A percentile compares a stretch with the other conserved stretches of the same genome.
phyloP scores from a whole-genome alignment of 2,888 invertebrate genomes.

The Chironomus riparius region DNA sequence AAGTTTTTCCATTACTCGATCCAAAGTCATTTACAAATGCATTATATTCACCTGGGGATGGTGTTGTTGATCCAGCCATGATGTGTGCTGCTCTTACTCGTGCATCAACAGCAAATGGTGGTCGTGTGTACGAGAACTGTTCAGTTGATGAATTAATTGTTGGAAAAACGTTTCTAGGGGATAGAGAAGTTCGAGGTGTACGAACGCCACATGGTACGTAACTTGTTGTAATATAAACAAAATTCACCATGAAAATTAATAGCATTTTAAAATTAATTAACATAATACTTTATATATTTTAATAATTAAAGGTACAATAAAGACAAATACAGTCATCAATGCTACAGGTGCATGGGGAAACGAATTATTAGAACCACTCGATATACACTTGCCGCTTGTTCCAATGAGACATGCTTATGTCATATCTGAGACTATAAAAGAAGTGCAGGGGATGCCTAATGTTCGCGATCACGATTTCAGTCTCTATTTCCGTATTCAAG shows the following conservation, averaged over 20 bases:
- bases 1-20: conserved; percentile 68
- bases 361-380: conserved; percentile 46
- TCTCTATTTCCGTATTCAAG: conserved; percentile 74
- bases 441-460: conserved; percentile 67
- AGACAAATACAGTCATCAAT: conserved; percentile 69
- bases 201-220: conserved; percentile 56
- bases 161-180: conserved; percentile 52
- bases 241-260: not conserved
- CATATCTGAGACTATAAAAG: conserved; percentile 68
- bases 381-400: conserved; percentile 58
- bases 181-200: conserved; percentile 61
- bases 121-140: conserved; percentile 65
- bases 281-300: not conserved
- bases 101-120: conserved; percentile 62
- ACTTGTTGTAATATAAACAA: conserved; percentile 31
- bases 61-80: conserved; percentile 77
- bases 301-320: conserved; percentile 44
- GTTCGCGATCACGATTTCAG: conserved; percentile 77
- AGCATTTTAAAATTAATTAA: not conserved
- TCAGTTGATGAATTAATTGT: conserved; percentile 62
- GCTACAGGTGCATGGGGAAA: conserved; percentile 69
- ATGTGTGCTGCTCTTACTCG: conserved; percentile 64
- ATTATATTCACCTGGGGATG: conserved; percentile 70
- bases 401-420: conserved; percentile 87
- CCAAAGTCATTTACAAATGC: conserved; percentile 65